These are phyloP conservation scores for Naso thynnoides DNA, from an alignment of 2,797 vertebrate species.

Conservation along the genomic window DNA sequence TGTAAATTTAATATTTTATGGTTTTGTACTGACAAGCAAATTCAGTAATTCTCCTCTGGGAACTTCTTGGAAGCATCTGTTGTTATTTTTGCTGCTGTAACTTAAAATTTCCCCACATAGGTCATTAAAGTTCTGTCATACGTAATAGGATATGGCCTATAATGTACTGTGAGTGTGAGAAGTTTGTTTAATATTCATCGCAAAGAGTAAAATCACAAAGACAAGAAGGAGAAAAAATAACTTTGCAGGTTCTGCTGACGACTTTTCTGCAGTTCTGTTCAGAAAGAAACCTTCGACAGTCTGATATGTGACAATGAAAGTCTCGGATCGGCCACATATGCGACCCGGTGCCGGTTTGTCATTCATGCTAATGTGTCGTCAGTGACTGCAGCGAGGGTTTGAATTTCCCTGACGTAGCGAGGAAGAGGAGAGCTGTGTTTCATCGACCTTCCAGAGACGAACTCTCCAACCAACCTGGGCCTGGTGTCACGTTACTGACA, in stretches of 20 bases:
- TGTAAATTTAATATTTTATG: neutral
- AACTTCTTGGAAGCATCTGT: neutral
- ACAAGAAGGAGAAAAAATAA: neutral
- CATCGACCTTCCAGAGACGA: conserved; percentile 3
- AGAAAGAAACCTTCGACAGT: neutral
- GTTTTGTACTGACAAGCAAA: neutral
- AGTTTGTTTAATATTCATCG: neutral
- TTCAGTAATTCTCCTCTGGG: neutral
- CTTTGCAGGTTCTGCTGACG: neutral
- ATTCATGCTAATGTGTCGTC: neutral
- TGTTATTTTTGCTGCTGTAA: neutral
- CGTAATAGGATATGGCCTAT: too few relatives aligned
- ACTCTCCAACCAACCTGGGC: neutral
- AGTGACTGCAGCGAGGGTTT: neutral
- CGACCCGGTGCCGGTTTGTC: neutral
- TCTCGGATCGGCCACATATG: neutral
- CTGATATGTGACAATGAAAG: neutral
- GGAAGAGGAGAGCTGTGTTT: conserved; percentile 2
- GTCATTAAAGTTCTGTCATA: neutral
- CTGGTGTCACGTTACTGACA: conserved; percentile 8
- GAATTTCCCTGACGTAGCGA: conserved; percentile 24
- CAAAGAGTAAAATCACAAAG: neutral
- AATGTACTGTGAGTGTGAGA: too few relatives aligned
- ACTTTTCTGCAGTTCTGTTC: neutral
- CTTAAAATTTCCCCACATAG: neutral